A percentile compares a stretch with the other conserved stretches of the same genome.
These are phyloP conservation scores for Phasianus colchicus DNA, from an alignment of 2,113 vertebrate genomes.

Conservation along the genomic window DNA sequence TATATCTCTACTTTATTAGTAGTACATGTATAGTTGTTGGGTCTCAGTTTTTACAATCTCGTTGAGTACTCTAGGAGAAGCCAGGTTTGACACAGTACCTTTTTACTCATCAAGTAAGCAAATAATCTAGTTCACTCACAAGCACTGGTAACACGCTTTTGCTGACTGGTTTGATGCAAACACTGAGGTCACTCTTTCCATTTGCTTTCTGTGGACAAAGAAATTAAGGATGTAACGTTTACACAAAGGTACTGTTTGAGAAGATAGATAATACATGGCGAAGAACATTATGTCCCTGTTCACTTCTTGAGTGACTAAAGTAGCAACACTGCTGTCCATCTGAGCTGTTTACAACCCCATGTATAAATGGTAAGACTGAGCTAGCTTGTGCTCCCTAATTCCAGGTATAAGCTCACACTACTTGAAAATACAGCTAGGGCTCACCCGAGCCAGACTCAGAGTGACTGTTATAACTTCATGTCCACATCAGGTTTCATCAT, in stretches of 20 bases:
- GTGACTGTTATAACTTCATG: background rate
- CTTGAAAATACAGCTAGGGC: background rate
- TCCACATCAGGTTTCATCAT: background rate
- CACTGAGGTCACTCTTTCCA: constrained; percentile 21
- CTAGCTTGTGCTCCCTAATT: background rate
- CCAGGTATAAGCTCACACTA: background rate
- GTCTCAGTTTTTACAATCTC: background rate
- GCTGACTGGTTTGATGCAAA: background rate
- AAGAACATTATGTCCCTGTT: background rate
- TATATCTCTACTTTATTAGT: background rate
- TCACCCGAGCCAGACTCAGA: background rate
- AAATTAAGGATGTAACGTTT: background rate
- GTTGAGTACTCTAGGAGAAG: background rate
- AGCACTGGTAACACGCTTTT: background rate
- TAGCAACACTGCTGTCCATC: background rate
- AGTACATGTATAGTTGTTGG: background rate
- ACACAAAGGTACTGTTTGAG: constrained; percentile 17
- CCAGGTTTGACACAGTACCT: background rate
- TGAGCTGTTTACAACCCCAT: background rate
- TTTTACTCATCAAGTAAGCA: background rate
- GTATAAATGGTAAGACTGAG: background rate
- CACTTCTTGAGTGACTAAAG: background rate
- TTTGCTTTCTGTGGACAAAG: constrained; percentile 26
- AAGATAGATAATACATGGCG: background rate
- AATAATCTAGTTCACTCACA: background rate